These are phyloP conservation scores for Sesia apiformis DNA, from an alignment of 2,888 invertebrate species.

Conservation along the genomic window DNA sequence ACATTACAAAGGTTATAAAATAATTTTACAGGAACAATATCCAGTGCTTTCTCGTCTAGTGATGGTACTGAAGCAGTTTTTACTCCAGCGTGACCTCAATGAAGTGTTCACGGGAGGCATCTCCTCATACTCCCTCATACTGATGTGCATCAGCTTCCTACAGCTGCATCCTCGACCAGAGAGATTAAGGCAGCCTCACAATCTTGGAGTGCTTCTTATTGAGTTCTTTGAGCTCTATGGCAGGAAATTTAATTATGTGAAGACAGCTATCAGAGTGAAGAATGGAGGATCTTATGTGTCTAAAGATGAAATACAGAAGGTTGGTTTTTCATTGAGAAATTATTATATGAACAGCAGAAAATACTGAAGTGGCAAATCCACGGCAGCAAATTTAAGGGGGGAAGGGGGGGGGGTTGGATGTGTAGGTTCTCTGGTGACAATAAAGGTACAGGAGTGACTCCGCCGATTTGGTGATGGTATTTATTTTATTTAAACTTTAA, in stretches of 20 bases:
- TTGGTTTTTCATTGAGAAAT: constrained; percentile 6
- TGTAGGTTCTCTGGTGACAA: too few species aligned
- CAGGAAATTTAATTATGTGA: constrained; percentile 95
- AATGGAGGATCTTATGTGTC: constrained; percentile 95
- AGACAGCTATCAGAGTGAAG: constrained; percentile 94
- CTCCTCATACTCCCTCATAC: constrained; percentile 97
- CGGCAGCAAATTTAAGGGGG: too few species aligned
- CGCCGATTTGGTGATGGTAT: not conserved
- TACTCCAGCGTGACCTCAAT: constrained; percentile 97
- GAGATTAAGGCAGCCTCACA: constrained; percentile 76
- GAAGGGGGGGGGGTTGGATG: too few species aligned
- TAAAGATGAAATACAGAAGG: constrained; percentile 91
- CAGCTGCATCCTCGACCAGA: constrained; percentile 92
- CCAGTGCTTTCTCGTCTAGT: constrained; percentile 95
- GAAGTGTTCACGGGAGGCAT: constrained; percentile 99
- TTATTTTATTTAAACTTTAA: too few species aligned
- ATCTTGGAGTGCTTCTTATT: constrained; percentile 94
- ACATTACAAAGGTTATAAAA: too few species aligned
- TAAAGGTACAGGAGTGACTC: too few species aligned
- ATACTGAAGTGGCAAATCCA: too few species aligned
- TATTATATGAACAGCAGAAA: too few species aligned
- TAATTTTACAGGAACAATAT: constrained; percentile 76
- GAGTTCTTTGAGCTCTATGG: constrained; percentile 99
- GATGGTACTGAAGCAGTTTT: constrained; percentile 98
- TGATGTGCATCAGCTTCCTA: constrained; percentile 98